Conservation (phyloP, 2,888 invertebrate species). For the Nomada lathburiana region DNA sequence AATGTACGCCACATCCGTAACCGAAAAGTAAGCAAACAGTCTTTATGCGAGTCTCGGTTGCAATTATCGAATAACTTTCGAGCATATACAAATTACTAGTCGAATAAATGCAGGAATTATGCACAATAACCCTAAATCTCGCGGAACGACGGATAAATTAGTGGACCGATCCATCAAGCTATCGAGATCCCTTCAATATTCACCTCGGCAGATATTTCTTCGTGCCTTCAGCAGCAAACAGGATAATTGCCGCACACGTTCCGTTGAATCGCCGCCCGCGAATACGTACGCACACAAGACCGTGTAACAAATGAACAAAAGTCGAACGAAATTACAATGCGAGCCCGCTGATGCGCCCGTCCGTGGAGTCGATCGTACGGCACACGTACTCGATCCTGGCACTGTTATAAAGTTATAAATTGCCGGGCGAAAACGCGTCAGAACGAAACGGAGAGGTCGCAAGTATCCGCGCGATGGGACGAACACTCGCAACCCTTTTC, state of each 20-base stretch:
- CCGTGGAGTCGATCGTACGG: conserved; percentile 33
- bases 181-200: not conserved
- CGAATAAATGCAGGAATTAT: no score
- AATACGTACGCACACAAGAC: not conserved
- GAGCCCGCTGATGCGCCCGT: not conserved
- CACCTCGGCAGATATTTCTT: not conserved
- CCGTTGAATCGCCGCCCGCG: not conserved
- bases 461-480: not conserved
- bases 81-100: no score
- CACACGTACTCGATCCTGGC: conserved; percentile 18
- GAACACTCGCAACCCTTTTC: conserved; percentile 5
- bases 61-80: no score
- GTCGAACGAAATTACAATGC: conserved; percentile 12
- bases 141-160: not conserved
- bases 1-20: no score
- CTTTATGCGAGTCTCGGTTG: no score
- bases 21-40: no score
- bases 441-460: not conserved
- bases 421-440: conserved; percentile 25
- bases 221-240: not conserved
- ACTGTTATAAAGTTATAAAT: conserved; percentile 61
- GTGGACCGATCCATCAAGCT: not conserved
- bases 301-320: conserved; percentile 1
- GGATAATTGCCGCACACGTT: not conserved
- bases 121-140: no score